phyloP scores from a whole-genome alignment of 2,113 vertebrate genomes.

The Ptyas mucosa region DNA sequence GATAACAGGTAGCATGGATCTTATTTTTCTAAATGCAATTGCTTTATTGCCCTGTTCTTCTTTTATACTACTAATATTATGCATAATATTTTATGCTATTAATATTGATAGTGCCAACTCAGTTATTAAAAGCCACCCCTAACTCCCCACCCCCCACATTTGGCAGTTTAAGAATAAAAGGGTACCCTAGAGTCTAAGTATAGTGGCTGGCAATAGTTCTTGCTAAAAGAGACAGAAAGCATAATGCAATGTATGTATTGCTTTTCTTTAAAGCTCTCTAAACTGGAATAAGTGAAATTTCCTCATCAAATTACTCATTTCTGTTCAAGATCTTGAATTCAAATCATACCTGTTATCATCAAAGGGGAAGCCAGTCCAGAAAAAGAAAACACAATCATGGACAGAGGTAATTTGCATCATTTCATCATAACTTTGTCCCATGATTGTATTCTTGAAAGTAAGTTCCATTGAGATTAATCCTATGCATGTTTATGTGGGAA shows the following conservation, averaged over 20 bases:
- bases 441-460: background rate
- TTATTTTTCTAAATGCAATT: background rate
- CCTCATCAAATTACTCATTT: background rate
- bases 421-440: background rate
- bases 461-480: background rate
- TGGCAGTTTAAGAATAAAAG: no score
- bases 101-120: no score
- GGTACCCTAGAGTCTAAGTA: no score
- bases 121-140: no score
- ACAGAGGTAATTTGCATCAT: background rate
- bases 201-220: no score
- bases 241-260: no score
- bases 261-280: no score
- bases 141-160: no score
- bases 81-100: no score
- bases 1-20: background rate
- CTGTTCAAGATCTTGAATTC: background rate
- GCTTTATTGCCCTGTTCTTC: background rate
- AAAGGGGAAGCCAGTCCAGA: background rate
- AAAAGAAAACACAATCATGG: background rate
- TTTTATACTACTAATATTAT: background rate
- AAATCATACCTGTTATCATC: background rate
- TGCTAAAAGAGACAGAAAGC: no score
- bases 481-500: background rate
- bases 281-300: background rate